Evolutionary conservation across 2,888 invertebrate species (phyloP), one percentile per base, ranked within the genome.

Genomic region (Orthosia incerta): DNA sequence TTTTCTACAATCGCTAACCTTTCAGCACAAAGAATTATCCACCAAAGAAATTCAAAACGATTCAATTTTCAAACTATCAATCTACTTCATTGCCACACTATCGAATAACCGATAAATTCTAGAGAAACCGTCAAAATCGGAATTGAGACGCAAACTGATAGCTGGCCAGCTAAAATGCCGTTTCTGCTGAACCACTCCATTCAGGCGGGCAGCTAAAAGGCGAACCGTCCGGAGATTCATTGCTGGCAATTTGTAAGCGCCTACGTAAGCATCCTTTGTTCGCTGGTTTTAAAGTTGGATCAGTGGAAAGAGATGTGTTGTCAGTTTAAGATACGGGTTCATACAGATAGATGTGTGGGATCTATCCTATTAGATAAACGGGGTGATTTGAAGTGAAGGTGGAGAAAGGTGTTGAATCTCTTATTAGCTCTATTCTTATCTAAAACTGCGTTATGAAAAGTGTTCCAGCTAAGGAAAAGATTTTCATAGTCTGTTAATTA

Each of bases 161-260:
- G 68, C 61, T 61, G 79, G 65, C 51, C 79, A 16, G 60, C 83
- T 81, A 79, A 79, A 81, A 67, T 68, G 70, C 57, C 31, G 50
- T 53, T 82, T 65, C 61, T 59, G 67, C 55, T 64, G 55, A 66
- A 60, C 63, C 70, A 18, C 74, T 60, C 50, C 31, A 72, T 72
- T 72, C 60, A 53, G 50, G 48, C 66, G 70, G 80, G 68, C 68
- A 63, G 63, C 80, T 85, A 71, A 82, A 79, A 76, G 82, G 16
- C 59, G 50, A 71, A 56, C 64, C 48, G 61, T 64, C 65, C 63
- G 61, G 26, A 71, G 80, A 84, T 84, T 84, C 82, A 82, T 86
- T 77, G 86, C 67, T 4, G 69, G 69, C 82, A 55, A 86, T 86
- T 84, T 86, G 84, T 86, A 86, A 75, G 70, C 86, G 76, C 77